Evolutionary conservation across 2,797 vertebrate genomes (phyloP).

Genomic region (Sebastes iracundus): DNA sequence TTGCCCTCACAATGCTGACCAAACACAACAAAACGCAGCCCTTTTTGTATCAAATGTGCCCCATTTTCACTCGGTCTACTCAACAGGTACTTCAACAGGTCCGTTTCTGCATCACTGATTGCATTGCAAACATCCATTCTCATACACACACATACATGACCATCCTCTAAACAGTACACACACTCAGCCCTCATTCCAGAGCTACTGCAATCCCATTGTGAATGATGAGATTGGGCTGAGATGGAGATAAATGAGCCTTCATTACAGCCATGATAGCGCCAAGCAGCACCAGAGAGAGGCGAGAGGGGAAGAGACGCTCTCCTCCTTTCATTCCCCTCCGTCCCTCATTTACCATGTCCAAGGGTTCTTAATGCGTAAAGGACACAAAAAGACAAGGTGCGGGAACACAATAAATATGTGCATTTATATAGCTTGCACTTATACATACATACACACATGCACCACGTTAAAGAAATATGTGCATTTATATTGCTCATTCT

Average conservation of each 20-base stretch:
- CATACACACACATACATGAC: neutral
- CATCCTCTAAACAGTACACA: constrained; percentile 29
- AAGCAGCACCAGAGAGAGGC: constrained; percentile 51
- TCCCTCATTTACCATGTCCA: constrained; percentile 51
- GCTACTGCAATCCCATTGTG: constrained; percentile 62
- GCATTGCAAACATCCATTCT: constrained; percentile 16
- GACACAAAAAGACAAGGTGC: constrained; percentile 51
- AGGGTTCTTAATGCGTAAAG: constrained; percentile 42
- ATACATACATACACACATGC: constrained; percentile 24
- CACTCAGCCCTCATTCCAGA: constrained; percentile 44
- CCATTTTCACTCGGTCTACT: neutral
- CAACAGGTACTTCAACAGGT: constrained; percentile 62
- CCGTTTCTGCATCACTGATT: constrained; percentile 10
- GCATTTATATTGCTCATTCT: constrained; percentile 75
- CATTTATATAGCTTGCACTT: constrained; percentile 55
- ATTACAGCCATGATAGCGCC: constrained; percentile 77
- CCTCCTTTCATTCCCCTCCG: constrained; percentile 27
- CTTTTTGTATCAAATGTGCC: constrained; percentile 4
- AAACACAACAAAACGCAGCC: constrained; percentile 18
- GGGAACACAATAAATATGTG: constrained; percentile 58
- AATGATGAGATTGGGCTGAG: constrained; percentile 77
- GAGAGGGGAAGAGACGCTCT: constrained; percentile 31
- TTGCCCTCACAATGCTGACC: constrained; percentile 25
- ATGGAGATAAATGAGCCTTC: constrained; percentile 83
- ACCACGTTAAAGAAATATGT: constrained; percentile 61